These are phyloP conservation scores for Rallus crepitans DNA, from an alignment of 2,797 vertebrate genomes.

Conservation along the genomic window DNA sequence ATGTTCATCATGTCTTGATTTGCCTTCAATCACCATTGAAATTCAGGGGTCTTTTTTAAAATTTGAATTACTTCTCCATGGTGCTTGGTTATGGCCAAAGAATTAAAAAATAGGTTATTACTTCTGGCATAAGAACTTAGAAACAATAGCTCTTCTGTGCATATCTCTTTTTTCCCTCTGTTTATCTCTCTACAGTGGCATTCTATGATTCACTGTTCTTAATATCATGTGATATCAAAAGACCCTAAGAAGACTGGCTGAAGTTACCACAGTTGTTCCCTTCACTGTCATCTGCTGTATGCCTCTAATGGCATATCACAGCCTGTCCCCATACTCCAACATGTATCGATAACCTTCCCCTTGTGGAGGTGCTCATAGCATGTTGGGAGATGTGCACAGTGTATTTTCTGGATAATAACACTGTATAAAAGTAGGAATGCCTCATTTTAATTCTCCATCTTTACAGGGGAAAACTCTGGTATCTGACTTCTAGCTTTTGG, in stretches of 20 bases:
- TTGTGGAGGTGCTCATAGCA: not conserved
- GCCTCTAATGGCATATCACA: not conserved
- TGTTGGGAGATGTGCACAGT: not conserved
- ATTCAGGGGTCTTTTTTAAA: not conserved
- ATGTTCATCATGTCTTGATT: not conserved
- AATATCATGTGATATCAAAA: not conserved
- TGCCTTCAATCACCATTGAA: not conserved
- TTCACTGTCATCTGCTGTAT: not conserved
- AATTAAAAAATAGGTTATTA: not conserved
- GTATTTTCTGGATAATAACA: not conserved
- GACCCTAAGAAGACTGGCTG: not conserved
- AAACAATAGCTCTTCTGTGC: not conserved
- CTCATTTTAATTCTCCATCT: not conserved
- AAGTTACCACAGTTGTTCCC: not conserved
- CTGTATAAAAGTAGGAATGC: not conserved
- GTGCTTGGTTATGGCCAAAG: not conserved
- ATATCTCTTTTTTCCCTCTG: not conserved
- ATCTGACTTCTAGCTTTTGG: not conserved
- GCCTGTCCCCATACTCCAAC: not conserved
- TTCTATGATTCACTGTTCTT: not conserved
- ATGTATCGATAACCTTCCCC: not conserved
- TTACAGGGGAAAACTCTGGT: not conserved
- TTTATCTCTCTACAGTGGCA: not conserved
- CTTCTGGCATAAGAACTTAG: not conserved
- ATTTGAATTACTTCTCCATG: not conserved